Conservation (phyloP, 2,888 invertebrate genomes). For the Platycnemis pennipes region DNA sequence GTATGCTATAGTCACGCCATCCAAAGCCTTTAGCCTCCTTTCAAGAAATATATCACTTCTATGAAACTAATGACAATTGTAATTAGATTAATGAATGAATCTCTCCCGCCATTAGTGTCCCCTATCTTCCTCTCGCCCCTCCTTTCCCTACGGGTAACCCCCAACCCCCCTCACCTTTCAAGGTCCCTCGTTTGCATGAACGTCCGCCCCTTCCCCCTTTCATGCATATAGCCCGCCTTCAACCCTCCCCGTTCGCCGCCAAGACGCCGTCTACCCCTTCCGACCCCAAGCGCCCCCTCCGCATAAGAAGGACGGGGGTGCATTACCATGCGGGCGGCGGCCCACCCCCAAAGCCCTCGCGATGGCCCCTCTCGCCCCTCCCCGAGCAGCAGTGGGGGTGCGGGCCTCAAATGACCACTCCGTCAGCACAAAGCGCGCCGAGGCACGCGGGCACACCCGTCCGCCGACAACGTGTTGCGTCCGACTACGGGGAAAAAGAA, state of each 20-base stretch:
- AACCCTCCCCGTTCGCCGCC: too few species aligned
- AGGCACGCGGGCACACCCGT: not conserved
- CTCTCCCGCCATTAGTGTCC: constrained; percentile 30
- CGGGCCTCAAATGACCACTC: not conserved
- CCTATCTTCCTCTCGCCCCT: not conserved
- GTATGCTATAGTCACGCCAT: too few species aligned
- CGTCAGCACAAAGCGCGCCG: not conserved
- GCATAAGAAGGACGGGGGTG: constrained; percentile 49
- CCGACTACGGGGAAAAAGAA: constrained; percentile 25
- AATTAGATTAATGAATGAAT: constrained; percentile 50
- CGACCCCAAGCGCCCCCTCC: not conserved
- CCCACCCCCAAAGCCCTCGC: too few species aligned
- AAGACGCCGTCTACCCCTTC: not conserved
- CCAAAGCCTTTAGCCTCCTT: not conserved
- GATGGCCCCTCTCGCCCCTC: not conserved
- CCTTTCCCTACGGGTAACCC: not conserved
- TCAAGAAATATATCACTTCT: not conserved
- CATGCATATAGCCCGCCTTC: not conserved
- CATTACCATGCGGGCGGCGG: constrained; percentile 30
- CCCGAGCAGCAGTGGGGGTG: not conserved
- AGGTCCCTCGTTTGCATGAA: not conserved
- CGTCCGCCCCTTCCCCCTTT: not conserved
- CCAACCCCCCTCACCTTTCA: not conserved
- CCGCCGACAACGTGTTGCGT: constrained; percentile 7
- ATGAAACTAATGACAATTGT: not conserved